Percentiles rank a stretch among this genome's conserved stretches.
Evolutionary conservation across 2,113 vertebrate genomes (phyloP).

Genomic region (Notothenia coriiceps): DNA sequence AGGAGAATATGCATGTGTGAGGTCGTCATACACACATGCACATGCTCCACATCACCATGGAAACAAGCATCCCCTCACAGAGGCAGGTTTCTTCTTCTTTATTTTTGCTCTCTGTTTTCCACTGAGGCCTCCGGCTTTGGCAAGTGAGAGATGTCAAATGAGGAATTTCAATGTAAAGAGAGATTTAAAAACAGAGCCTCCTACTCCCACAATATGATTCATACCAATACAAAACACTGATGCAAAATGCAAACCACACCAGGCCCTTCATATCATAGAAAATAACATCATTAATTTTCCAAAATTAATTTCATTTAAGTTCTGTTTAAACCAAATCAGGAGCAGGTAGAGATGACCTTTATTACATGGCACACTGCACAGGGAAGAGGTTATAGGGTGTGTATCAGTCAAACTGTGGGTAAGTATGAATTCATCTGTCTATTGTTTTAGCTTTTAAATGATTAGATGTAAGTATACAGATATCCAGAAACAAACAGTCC

Average conservation of each 20-base stretch:
- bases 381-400: too few species aligned
- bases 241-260: not conserved
- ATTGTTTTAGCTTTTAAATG: not conserved
- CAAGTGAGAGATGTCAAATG: slow-evolving; percentile 42
- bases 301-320: not conserved
- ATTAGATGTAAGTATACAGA: too few species aligned
- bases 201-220: slow-evolving; percentile 53
- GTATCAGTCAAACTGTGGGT: too few species aligned
- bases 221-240: slow-evolving; percentile 12
- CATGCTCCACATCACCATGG: slow-evolving; percentile 67
- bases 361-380: not conserved
- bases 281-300: not conserved
- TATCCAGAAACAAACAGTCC: too few species aligned
- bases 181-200: slow-evolving; percentile 44
- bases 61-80: slow-evolving; percentile 66
- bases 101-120: slow-evolving; percentile 17
- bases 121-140: slow-evolving; percentile 35
- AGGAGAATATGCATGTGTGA: slow-evolving; percentile 45
- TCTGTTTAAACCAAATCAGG: too few species aligned
- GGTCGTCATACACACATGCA: slow-evolving; percentile 68
- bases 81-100: slow-evolving; percentile 40
- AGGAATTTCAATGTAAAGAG: slow-evolving; percentile 59
- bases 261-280: not conserved
- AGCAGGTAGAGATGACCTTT: too few species aligned
- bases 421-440: too few species aligned